A percentile compares a stretch with the other conserved stretches of the same genome.
phyloP scores from a whole-genome alignment of 2,797 vertebrate species.

The Selene dorsalis region DNA sequence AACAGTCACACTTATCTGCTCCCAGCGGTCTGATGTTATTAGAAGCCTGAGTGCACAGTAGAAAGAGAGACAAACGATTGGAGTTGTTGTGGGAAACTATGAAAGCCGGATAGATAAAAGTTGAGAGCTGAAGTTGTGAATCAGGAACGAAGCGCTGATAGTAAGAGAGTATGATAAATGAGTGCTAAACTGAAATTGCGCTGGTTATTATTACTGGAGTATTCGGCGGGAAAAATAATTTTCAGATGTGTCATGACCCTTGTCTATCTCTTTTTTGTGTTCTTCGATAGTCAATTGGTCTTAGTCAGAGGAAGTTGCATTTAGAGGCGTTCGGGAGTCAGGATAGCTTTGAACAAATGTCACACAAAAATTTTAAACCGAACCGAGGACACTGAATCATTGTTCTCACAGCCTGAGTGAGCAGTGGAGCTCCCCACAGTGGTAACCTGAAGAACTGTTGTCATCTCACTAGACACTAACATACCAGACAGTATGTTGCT shows the following conservation, averaged over 20 bases:
- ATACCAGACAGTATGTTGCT: background rate
- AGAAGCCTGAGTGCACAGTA: slow-evolving; percentile 43
- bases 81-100: slow-evolving; percentile 27
- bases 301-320: background rate
- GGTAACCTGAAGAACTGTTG: no score
- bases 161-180: background rate
- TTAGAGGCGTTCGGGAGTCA: background rate
- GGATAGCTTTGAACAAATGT: background rate
- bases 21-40: slow-evolving; percentile 54
- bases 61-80: slow-evolving; percentile 44
- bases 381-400: background rate
- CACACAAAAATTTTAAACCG: background rate
- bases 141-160: slow-evolving; percentile 14
- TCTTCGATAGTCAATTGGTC: background rate
- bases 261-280: background rate
- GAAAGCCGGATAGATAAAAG: slow-evolving; percentile 37
- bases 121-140: slow-evolving; percentile 43
- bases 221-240: background rate
- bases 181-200: background rate
- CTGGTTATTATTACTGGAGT: background rate
- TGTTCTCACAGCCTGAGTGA: background rate
- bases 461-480: background rate
- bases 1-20: slow-evolving; percentile 65
- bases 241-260: slow-evolving; percentile 7
- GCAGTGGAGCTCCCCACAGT: background rate